A percentile compares a stretch with the other conserved stretches of the same genome.
Evolutionary conservation across 2,113 vertebrate genomes (phyloP).

Genomic region (Aphelocoma coerulescens): DNA sequence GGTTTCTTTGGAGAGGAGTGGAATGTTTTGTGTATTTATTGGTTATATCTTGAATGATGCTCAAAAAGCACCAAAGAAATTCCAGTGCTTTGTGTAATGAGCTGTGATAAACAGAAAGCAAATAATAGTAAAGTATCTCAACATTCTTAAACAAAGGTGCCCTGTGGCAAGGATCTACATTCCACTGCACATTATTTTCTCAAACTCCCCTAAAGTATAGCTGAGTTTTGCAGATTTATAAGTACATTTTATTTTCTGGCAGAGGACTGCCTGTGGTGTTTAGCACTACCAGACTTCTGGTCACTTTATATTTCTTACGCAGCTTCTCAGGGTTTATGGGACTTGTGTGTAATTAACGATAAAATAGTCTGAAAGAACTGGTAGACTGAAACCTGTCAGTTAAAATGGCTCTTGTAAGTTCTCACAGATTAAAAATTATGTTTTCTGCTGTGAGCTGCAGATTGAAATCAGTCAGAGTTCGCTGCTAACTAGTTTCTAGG

Average conservation of each 20-base stretch:
- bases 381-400: slow-evolving; percentile 66
- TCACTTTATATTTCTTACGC: background rate
- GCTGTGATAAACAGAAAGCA: background rate
- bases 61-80: background rate
- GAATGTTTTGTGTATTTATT: background rate
- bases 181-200: background rate
- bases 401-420: slow-evolving; percentile 24
- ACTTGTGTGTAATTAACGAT: background rate
- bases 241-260: background rate
- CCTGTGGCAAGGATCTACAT: background rate
- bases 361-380: background rate
- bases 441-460: slow-evolving; percentile 65
- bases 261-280: background rate
- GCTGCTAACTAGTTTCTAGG: slow-evolving; percentile 75
- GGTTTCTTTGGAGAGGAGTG: background rate
- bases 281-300: background rate
- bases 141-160: background rate
- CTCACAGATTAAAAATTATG: slow-evolving; percentile 64
- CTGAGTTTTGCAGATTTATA: background rate
- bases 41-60: background rate
- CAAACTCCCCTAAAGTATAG: background rate
- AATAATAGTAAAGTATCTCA: background rate
- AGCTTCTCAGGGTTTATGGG: background rate
- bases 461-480: slow-evolving; percentile 67
- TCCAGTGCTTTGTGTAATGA: background rate